Evolutionary conservation across 92 coral and sea anemone species (phyloP).

Genomic region (Palythoa heliodiscus): DNA sequence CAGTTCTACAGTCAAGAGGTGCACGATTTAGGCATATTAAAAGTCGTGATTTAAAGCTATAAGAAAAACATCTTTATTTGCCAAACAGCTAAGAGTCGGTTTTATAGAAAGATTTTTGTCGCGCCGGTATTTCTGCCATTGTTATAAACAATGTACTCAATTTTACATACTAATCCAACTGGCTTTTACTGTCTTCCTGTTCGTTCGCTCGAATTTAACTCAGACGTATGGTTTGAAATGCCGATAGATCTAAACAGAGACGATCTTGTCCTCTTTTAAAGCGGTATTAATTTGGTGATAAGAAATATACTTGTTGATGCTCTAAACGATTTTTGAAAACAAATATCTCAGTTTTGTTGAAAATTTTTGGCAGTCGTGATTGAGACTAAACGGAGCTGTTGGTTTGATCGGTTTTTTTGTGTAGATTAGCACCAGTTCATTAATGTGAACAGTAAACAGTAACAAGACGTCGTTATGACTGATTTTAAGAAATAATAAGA

Average conservation of each 20-base stretch:
- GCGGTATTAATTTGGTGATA: background rate
- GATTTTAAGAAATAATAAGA: background rate
- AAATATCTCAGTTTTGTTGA: background rate
- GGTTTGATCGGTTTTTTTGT: background rate
- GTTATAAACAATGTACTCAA: background rate
- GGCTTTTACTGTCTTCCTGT: background rate
- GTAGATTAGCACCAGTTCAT: background rate
- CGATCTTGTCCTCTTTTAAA: too few relatives aligned
- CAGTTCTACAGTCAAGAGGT: background rate
- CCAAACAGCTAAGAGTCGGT: background rate
- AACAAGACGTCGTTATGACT: background rate
- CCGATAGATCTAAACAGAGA: too few relatives aligned
- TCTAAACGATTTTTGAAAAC: background rate
- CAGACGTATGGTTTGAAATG: too few relatives aligned
- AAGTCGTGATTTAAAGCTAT: background rate
- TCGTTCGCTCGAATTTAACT: too few relatives aligned
- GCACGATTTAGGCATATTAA: background rate
- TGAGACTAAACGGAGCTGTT: background rate
- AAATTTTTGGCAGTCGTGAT: background rate
- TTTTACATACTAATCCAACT: background rate
- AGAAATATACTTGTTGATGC: background rate
- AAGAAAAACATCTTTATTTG: background rate
- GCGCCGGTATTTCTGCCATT: background rate
- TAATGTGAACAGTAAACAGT: background rate
- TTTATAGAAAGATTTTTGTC: background rate